phyloP scores from a whole-genome alignment of 37 sponge, comb jelly and placozoan genomes.

The Chondrosia reniformis region DNA sequence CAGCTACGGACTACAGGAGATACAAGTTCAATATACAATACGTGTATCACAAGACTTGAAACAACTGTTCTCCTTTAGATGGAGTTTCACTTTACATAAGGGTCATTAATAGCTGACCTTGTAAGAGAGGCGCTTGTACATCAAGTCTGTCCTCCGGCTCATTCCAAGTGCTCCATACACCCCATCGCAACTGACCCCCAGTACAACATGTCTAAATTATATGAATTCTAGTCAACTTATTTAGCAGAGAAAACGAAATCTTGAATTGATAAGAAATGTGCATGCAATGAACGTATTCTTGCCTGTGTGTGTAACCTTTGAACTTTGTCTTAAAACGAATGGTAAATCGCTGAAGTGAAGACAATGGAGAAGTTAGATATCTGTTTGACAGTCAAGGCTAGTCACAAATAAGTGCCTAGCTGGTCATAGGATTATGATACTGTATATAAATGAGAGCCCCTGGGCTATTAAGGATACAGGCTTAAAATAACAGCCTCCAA shows the following conservation, averaged over 20 bases:
- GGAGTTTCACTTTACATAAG: background rate
- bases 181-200: constrained; percentile 64
- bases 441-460: background rate
- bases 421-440: background rate
- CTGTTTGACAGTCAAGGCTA: no score
- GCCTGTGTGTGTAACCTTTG: constrained; percentile 60
- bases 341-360: constrained; percentile 54
- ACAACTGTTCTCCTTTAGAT: no score
- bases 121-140: constrained; percentile 83
- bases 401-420: no score
- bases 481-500: constrained; percentile 90
- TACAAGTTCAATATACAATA: no score
- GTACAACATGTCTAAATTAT: constrained; percentile 80
- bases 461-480: constrained; percentile 66
- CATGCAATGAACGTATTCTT: background rate
- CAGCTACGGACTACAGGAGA: background rate
- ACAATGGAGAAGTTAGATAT: constrained; percentile 66
- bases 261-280: no score
- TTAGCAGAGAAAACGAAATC: no score
- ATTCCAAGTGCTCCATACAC: constrained; percentile 87
- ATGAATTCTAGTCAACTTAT: no score
- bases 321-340: constrained; percentile 81
- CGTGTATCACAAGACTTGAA: no score
- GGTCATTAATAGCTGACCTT: constrained; percentile 37
- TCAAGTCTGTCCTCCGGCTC: constrained; percentile 80